Percentiles rank a stretch among this genome's conserved stretches.
These are phyloP conservation scores for Listronotus bonariensis DNA, from an alignment of 1,140 invertebrate genomes.

Conservation along the genomic window DNA sequence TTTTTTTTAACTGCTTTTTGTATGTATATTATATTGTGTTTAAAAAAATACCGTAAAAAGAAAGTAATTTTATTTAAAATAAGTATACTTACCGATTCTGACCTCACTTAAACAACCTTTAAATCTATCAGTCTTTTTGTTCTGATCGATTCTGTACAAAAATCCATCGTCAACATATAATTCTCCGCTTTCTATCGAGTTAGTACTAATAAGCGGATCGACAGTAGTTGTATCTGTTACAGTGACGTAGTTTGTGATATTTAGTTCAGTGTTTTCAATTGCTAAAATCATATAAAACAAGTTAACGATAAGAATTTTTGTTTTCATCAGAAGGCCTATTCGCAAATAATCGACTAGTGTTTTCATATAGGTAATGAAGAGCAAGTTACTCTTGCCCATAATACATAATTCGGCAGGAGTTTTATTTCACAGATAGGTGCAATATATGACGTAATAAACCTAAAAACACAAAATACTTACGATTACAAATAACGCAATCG, in stretches of 20 bases:
- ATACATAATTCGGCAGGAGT: too few species aligned
- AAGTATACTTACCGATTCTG: slow-evolving; percentile 56
- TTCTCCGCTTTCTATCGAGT: slow-evolving; percentile 45
- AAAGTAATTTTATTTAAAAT: too few species aligned
- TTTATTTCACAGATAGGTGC: too few species aligned
- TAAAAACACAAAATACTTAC: too few species aligned
- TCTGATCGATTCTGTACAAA: slow-evolving; percentile 48
- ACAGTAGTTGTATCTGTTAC: slow-evolving; percentile 52
- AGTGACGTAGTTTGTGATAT: slow-evolving; percentile 55
- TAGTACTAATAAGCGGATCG: slow-evolving; percentile 44
- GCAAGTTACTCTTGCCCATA: too few species aligned
- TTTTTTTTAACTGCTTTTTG: too few species aligned
- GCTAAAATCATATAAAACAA: slow-evolving; percentile 13
- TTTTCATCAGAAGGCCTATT: too few species aligned
- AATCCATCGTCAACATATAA: slow-evolving; percentile 44
- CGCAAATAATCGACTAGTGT: too few species aligned
- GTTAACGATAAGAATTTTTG: neutral
- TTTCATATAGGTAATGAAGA: too few species aligned
- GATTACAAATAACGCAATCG: too few species aligned
- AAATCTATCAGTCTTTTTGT: slow-evolving; percentile 58
- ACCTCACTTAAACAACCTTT: slow-evolving; percentile 91
- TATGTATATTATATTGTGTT: too few species aligned
- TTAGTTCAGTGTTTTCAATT: slow-evolving; percentile 42
- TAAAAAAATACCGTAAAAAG: slow-evolving; percentile 5
- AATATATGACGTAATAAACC: too few species aligned